Evolutionary conservation across 2,888 invertebrate species (phyloP).

Genomic region (Camptogramma bilineatum): DNA sequence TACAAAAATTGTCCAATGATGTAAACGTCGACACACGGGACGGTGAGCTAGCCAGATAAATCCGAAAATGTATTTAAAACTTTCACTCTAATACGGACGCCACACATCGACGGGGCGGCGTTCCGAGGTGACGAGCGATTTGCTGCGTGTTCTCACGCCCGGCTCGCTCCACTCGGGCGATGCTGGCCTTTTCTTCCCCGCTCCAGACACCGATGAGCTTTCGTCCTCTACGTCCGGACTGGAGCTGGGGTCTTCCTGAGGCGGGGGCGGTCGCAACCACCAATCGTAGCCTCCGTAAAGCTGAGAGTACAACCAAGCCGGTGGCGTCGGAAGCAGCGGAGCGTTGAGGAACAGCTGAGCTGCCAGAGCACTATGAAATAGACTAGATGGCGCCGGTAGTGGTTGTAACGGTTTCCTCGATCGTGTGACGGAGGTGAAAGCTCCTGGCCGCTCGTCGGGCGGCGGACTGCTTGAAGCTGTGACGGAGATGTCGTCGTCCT

Average conservation of each 20-base stretch:
- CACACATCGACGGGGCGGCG: conserved; percentile 89
- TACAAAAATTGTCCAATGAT: conserved; percentile 53
- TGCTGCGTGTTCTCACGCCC: conserved; percentile 76
- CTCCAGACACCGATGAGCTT: conserved; percentile 68
- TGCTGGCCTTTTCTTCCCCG: conserved; percentile 80
- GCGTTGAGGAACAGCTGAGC: conserved; percentile 91
- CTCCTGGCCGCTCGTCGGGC: conserved; percentile 82
- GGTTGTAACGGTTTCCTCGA: conserved; percentile 78
- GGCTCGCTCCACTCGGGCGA: conserved; percentile 83
- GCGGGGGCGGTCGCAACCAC: conserved; percentile 85
- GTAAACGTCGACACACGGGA: conserved; percentile 58
- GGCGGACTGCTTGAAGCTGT: conserved; percentile 85
- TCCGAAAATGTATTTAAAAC: conserved; percentile 38
- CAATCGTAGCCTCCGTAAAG: conserved; percentile 90
- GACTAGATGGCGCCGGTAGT: conserved; percentile 76
- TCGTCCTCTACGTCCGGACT: conserved; percentile 80
- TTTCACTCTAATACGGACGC: conserved; percentile 88
- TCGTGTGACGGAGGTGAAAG: conserved; percentile 83
- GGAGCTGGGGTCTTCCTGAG: conserved; percentile 75
- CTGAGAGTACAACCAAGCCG: conserved; percentile 92
- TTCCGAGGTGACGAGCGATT: conserved; percentile 74
- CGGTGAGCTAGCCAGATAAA: conserved; percentile 59
- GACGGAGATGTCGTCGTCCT: conserved; percentile 87
- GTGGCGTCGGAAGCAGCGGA: conserved; percentile 90
- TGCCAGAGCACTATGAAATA: conserved; percentile 83